Conservation (phyloP, 2,797 vertebrate species). For the Calcarius lapponicus region DNA sequence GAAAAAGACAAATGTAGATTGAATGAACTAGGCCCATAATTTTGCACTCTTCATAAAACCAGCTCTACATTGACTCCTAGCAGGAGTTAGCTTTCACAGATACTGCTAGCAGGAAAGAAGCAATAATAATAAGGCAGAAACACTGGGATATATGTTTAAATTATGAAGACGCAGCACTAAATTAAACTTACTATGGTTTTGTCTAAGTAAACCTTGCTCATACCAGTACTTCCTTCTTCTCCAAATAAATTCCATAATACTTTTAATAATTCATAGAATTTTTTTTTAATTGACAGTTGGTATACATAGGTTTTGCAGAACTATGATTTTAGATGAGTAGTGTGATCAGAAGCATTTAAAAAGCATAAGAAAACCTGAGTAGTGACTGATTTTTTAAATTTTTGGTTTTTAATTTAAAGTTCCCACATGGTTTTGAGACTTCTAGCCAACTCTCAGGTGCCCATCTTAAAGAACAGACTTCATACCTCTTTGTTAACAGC, state of each 20-base stretch:
- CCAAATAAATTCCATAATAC: not conserved
- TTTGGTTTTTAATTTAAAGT: not conserved
- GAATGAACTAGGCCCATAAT: not conserved
- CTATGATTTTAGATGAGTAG: not conserved
- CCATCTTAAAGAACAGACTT: conserved; percentile 61
- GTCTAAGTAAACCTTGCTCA: not conserved
- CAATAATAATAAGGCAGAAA: not conserved
- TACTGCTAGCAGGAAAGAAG: not conserved
- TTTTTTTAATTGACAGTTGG: not conserved
- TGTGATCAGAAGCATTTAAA: not conserved
- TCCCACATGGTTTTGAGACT: not conserved
- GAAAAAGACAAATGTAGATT: not conserved
- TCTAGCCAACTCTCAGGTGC: conserved; percentile 32
- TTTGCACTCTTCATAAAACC: not conserved
- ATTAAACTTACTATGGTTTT: not conserved
- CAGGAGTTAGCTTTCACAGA: not conserved
- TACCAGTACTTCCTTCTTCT: not conserved
- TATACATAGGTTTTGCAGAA: not conserved
- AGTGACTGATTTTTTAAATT: not conserved
- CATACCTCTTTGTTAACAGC: conserved; percentile 87
- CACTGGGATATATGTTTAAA: not conserved
- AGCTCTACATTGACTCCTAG: not conserved
- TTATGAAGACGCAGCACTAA: not conserved
- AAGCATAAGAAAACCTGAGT: not conserved
- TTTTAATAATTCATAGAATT: not conserved